These are phyloP conservation scores for Crematogaster levior DNA, from an alignment of 2,888 invertebrate species.

Conservation along the genomic window DNA sequence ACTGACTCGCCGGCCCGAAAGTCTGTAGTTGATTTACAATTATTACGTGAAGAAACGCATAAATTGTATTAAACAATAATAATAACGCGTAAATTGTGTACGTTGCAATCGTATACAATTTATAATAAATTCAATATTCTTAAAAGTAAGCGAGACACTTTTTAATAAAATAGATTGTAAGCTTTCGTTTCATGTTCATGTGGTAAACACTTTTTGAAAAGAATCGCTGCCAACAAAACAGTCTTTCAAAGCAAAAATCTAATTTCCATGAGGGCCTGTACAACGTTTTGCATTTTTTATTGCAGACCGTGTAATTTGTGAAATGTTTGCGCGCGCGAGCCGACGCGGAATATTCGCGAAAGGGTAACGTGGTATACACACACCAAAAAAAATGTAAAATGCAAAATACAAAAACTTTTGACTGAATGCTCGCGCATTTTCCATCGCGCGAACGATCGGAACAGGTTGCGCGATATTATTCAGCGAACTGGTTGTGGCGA, in stretches of 20 bases:
- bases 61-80: constrained; percentile 11
- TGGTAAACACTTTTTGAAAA: constrained; percentile 45
- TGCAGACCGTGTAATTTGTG: constrained; percentile 52
- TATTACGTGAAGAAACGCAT: constrained; percentile 15
- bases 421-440: constrained; percentile 45
- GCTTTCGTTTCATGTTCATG: constrained; percentile 11
- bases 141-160: constrained; percentile 5
- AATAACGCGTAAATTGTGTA: constrained; percentile 6
- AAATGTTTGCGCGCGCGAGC: constrained; percentile 51
- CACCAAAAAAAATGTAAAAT: constrained; percentile 45
- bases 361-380: constrained; percentile 32
- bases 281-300: constrained; percentile 54
- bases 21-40: constrained; percentile 33
- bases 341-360: constrained; percentile 48
- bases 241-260: constrained; percentile 53
- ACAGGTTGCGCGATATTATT: constrained; percentile 36
- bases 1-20: constrained; percentile 37
- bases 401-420: constrained; percentile 55
- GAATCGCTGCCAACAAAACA: constrained; percentile 50
- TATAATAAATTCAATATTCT: constrained; percentile 8
- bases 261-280: constrained; percentile 49
- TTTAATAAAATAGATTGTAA: constrained; percentile 40
- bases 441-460: constrained; percentile 45
- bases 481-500: constrained; percentile 40
- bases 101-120: neutral